Conservation (phyloP, 2,888 invertebrate species). For the Acanthosepion esculentum region DNA sequence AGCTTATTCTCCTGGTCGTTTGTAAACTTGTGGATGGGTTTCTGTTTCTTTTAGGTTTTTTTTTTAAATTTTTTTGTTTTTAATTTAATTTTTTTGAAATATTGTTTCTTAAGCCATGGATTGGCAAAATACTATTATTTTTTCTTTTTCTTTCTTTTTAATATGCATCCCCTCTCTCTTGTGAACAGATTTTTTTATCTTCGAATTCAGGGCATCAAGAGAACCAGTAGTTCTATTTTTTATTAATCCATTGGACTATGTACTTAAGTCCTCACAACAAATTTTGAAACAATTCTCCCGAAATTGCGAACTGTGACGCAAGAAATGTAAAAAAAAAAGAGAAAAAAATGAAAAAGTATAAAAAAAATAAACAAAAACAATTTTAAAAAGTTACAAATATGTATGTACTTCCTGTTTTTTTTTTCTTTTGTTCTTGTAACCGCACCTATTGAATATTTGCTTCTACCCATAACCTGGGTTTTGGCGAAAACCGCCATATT, state of each 20-base stretch:
- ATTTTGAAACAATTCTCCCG: slow-evolving; percentile 33
- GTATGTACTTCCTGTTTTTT: not conserved
- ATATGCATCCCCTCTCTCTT: not conserved
- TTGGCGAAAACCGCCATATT: too few relatives aligned
- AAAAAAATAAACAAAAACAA: not conserved
- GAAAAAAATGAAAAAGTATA: not conserved
- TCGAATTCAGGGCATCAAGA: not conserved
- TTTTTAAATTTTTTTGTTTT: not conserved
- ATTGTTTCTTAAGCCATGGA: not conserved
- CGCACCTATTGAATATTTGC: not conserved
- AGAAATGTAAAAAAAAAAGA: not conserved
- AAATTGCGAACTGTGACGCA: not conserved
- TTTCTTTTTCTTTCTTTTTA: not conserved
- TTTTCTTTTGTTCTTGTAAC: not conserved
- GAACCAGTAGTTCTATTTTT: not conserved
- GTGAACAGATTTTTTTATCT: not conserved
- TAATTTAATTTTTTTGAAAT: not conserved
- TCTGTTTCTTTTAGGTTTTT: not conserved
- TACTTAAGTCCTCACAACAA: not conserved
- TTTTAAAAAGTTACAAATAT: not conserved
- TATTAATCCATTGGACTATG: not conserved
- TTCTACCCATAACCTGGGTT: not conserved
- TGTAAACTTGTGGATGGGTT: not conserved
- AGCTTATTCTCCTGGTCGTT: not conserved
- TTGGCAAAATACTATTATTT: not conserved